phyloP scores from a whole-genome alignment of 2,797 vertebrate genomes.

The Gallirallus australis region DNA sequence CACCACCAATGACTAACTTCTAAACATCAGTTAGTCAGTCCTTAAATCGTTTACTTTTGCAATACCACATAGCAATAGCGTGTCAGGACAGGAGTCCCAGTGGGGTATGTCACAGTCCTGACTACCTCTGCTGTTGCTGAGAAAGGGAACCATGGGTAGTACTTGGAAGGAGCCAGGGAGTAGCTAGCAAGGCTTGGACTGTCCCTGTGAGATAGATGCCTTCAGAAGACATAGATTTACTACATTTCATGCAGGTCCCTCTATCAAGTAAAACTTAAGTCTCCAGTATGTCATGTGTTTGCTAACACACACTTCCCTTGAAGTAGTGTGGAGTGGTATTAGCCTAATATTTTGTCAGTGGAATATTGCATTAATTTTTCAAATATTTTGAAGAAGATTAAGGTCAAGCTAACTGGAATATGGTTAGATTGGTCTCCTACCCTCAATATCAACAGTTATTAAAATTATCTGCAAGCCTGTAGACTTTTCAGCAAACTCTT shows the following conservation, averaged over 20 bases:
- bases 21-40: conserved; percentile 27
- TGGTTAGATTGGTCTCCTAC: not conserved
- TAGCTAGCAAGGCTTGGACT: not conserved
- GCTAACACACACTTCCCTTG: not conserved
- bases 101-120: not conserved
- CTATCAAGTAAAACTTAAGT: not conserved
- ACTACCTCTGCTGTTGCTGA: not conserved
- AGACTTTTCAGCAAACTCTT: not conserved
- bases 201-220: not conserved
- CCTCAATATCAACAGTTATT: not conserved
- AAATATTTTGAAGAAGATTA: not conserved
- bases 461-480: not conserved
- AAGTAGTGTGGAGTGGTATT: not conserved
- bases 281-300: not conserved
- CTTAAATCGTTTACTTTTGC: not conserved
- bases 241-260: not conserved
- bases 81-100: not conserved
- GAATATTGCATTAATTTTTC: not conserved
- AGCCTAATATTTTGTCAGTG: not conserved
- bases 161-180: not conserved
- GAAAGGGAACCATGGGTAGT: not conserved
- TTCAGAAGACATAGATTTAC: not conserved
- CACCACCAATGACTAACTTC: conserved; percentile 42
- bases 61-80: not conserved
- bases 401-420: not conserved